phyloP scores from a whole-genome alignment of 2,797 vertebrate species.

The Enteromius argenteus region DNA sequence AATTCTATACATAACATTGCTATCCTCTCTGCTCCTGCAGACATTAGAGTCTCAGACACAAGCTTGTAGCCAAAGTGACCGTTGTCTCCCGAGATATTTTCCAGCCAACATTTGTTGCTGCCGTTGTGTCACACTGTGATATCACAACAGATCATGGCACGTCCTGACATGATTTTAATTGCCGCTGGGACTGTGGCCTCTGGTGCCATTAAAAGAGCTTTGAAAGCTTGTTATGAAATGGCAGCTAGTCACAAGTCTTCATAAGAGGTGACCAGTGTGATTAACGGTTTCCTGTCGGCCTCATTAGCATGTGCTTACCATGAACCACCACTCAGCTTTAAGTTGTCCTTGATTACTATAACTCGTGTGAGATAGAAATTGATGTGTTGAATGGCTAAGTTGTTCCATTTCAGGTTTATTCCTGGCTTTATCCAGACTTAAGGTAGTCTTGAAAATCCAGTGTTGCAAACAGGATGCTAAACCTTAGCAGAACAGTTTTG shows the following conservation, averaged over 20 bases:
- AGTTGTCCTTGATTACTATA: constrained; percentile 51
- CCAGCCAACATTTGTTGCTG: constrained; percentile 45
- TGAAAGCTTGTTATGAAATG: constrained; percentile 81
- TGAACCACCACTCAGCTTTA: constrained; percentile 58
- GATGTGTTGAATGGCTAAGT: neutral
- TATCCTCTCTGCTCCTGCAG: neutral
- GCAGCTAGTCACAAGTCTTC: constrained; percentile 70
- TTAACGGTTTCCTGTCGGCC: constrained; percentile 55
- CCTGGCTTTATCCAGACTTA: neutral
- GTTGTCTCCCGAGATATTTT: constrained; percentile 67
- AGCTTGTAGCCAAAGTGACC: constrained; percentile 70
- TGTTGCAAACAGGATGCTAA: neutral
- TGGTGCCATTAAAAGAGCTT: constrained; percentile 76
- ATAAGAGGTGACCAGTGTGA: constrained; percentile 63
- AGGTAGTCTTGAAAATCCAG: neutral
- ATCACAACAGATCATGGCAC: constrained; percentile 73
- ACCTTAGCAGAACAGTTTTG: neutral
- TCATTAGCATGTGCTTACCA: constrained; percentile 34
- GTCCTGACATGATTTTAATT: constrained; percentile 85
- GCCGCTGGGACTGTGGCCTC: constrained; percentile 78
- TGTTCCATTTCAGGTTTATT: neutral
- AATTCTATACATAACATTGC: neutral
- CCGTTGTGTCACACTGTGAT: constrained; percentile 75
- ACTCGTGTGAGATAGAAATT: neutral
- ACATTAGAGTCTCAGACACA: neutral